Conservation (phyloP, 2,888 invertebrate species). For the Thymelicus acteon region DNA sequence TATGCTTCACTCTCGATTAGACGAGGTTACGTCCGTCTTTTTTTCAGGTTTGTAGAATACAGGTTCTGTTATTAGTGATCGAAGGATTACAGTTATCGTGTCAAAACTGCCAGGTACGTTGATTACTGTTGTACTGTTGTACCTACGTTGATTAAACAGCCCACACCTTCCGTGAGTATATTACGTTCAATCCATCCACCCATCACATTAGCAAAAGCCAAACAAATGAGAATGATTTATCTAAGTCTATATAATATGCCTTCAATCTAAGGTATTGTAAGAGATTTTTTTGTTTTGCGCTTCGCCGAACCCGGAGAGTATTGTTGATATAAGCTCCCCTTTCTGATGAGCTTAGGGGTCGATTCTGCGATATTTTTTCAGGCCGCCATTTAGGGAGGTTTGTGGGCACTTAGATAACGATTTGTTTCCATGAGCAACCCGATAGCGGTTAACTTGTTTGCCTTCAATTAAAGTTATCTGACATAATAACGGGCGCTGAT, state of each 20-base stretch:
- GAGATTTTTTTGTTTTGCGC: slow-evolving; percentile 57
- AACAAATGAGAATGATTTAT: slow-evolving; percentile 62
- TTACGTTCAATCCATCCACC: slow-evolving; percentile 13
- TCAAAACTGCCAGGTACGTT: background rate
- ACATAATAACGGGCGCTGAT: background rate
- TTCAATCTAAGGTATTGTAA: slow-evolving; percentile 48
- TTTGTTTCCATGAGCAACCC: slow-evolving; percentile 14
- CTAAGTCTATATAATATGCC: slow-evolving; percentile 53
- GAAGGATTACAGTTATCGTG: background rate
- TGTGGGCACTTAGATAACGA: slow-evolving; percentile 23
- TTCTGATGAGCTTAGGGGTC: slow-evolving; percentile 37
- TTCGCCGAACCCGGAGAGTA: slow-evolving; percentile 47
- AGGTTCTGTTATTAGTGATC: too few species aligned
- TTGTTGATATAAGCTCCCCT: slow-evolving; percentile 45
- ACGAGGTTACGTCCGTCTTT: too few species aligned
- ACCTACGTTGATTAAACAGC: too few species aligned
- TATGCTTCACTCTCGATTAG: too few species aligned
- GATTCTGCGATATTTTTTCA: slow-evolving; percentile 32
- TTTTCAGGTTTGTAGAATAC: too few species aligned
- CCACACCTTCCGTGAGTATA: slow-evolving; percentile 1
- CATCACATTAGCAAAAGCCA: slow-evolving; percentile 27
- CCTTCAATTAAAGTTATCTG: slow-evolving; percentile 5
- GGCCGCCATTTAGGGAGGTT: slow-evolving; percentile 19
- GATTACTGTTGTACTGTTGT: background rate
- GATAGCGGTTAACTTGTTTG: slow-evolving; percentile 23